Conservation (phyloP, 92 coral and sea anemone genomes). For the Bergia sp. region DNA sequence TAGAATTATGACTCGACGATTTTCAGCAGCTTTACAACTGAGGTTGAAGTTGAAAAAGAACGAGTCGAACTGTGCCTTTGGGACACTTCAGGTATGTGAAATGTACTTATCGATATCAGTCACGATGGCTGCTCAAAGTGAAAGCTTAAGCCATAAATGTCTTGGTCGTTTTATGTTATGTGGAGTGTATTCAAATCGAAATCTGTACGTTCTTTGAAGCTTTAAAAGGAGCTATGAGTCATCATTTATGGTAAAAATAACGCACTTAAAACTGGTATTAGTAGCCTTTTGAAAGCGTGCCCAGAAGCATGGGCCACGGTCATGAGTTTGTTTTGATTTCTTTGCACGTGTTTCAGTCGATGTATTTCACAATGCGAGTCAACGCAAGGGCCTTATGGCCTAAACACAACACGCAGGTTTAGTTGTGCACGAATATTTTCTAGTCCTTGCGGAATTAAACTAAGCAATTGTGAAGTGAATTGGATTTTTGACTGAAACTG, state of each 20-base stretch:
- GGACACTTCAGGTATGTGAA: conserved; percentile 69
- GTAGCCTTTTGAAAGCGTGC: neutral
- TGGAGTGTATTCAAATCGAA: neutral
- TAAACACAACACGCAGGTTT: neutral
- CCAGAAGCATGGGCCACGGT: too few relatives aligned
- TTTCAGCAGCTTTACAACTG: conserved; percentile 61
- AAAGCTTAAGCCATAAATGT: too few relatives aligned
- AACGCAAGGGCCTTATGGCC: neutral
- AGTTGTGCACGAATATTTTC: neutral
- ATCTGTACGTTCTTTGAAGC: neutral
- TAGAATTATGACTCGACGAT: conserved; percentile 69
- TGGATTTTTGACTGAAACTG: neutral
- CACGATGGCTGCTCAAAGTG: neutral
- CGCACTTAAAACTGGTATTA: too few relatives aligned
- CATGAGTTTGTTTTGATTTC: too few relatives aligned
- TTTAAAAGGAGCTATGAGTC: neutral
- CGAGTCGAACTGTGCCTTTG: conserved; percentile 67
- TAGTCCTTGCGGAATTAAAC: neutral
- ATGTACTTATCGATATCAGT: neutral
- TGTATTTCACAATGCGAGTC: neutral
- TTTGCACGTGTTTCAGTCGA: too few relatives aligned
- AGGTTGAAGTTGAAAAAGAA: conserved; percentile 66
- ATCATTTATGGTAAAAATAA: too few relatives aligned
- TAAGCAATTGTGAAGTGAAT: neutral
- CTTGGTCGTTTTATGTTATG: neutral